Base-by-base conservation (phyloP, 1,140 invertebrate species). In the Drosophila triauraria region DNA sequence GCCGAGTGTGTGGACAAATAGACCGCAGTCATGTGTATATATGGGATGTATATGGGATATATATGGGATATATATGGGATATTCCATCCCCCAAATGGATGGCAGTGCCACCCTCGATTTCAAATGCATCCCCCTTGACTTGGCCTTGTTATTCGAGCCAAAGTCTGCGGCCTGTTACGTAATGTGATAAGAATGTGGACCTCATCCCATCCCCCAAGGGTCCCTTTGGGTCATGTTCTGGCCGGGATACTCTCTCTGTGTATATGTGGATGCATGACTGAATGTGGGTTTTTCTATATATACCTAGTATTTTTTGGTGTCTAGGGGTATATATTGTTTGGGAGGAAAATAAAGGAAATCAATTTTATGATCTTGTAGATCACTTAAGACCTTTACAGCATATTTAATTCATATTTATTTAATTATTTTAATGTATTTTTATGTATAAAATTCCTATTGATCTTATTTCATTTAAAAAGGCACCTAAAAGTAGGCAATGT, bases 151-250 rank as follows among this genome's bases (percentile, higher is more conserved):
- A 88, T 90, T 78, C 27, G 85, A 88, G 59, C 67, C 75, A 51
- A 81, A 90, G 84, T 88, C 84, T 90, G 84, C 81, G 84, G 84
- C 84, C 84, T 78, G 84, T 85, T 81, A 84, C 78, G 84, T 88
- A 90, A 88, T 90, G 78, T 85, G 84, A 88, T 88, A 88, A 90
- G 84, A 88, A 88, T 84, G 78, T 53, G 8, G 61, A 50, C 35
- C 32, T 38, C 64, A 70, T 54, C 44, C 27, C 27, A 30, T 30
- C 27, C 27, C 43, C 74, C 75, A 46, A 35, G 40, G 38, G 35
- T 40, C 32, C 72, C 47, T 35, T 56, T 56, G 53, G 17, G 51
- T 59, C 47, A 56, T 56, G 53, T 56, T 40, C 35, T 40, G 35
- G 35, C 57, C 68, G 32, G 56, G 42, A 60, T 47, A 47, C 20